Evolutionary conservation across 2,113 vertebrate species (phyloP), one percentile per base, ranked within the genome.

Genomic region (Carollia perspicillata): DNA sequence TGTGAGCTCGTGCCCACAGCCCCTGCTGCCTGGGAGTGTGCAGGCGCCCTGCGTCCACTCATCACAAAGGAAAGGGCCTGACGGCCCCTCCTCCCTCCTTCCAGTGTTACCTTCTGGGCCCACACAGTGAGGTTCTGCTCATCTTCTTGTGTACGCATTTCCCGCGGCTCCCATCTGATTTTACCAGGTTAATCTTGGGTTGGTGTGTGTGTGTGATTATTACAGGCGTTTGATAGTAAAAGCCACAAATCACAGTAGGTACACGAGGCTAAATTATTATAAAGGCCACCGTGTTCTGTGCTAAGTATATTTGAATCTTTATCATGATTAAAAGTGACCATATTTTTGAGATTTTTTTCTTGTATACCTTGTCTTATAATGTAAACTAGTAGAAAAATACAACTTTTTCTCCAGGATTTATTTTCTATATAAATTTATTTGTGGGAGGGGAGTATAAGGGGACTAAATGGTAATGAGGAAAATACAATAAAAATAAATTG

Each of bases 111-210:
- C 37, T 18, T 1, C 17, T 1, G 2, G 20, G 40, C n/a, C 9
- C 4, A 0, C 14, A 1, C 8, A 0, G 0, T 23, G 13, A 1
- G 5, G 6, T 33, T 53, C 47, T 17, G 2, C n/a, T 30, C 16
- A 0, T 37, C 60, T 7, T 77, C 49, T 37, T 44, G 60, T 47
- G 72, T 37, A 55, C 5, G 55, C 55, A 23, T 49, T 9, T 18
- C 17, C 16, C 28, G 78, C 55, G 47, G 68, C n/a, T 55, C 80
- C 9, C 8, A 6, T 80, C 49, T 47, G 5, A 35, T 37, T 80
- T 55, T 17, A 71, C 53, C 77, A 84, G 2, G 63, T 75, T 63
- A 37, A n/a, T n/a, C 35, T 63, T 33, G 44, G 26, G 9, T 60
- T 26, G 12, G 22, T 53, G 37, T 22, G 5, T 58, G 75, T 87